phyloP scores from a whole-genome alignment of 2,888 invertebrate genomes.

The Neria commutata region DNA sequence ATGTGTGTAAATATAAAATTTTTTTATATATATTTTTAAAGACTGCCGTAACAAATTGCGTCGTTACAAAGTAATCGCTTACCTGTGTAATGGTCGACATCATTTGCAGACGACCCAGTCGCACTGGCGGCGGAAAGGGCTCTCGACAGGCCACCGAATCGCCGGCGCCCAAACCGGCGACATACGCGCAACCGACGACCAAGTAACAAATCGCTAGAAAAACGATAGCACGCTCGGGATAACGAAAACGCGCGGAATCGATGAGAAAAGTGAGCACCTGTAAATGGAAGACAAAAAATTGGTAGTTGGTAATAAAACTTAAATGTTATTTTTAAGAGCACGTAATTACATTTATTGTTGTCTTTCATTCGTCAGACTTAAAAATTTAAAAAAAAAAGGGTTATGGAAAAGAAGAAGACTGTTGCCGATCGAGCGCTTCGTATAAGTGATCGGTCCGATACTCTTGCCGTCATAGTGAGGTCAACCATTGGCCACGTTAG shows the following conservation, averaged over 20 bases:
- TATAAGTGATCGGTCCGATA: constrained; percentile 26
- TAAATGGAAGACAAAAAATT: constrained; percentile 4
- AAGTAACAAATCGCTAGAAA: constrained; percentile 95
- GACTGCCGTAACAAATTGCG: background rate
- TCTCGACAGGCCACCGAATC: constrained; percentile 84
- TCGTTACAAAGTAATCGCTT: constrained; percentile 47
- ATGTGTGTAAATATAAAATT: no score
- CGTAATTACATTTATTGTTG: constrained; percentile 42
- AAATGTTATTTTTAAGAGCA: background rate
- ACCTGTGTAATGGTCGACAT: constrained; percentile 88
- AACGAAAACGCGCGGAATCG: constrained; percentile 93
- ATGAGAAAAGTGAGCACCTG: constrained; percentile 87
- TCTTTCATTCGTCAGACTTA: no score
- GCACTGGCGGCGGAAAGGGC: constrained; percentile 75
- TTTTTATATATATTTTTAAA: constrained; percentile 4
- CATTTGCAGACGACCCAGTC: constrained; percentile 74
- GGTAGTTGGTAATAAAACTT: background rate
- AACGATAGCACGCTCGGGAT: constrained; percentile 97
- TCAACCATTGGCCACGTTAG: no score
- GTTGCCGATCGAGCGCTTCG: constrained; percentile 9
- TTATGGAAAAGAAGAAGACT: constrained; percentile 28
- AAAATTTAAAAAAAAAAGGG: no score
- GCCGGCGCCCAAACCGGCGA: constrained; percentile 82
- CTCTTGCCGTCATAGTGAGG: no score
- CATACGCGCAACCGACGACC: constrained; percentile 91